Evolutionary conservation across 2,113 vertebrate species (phyloP).

Genomic region (Procapra przewalskii): DNA sequence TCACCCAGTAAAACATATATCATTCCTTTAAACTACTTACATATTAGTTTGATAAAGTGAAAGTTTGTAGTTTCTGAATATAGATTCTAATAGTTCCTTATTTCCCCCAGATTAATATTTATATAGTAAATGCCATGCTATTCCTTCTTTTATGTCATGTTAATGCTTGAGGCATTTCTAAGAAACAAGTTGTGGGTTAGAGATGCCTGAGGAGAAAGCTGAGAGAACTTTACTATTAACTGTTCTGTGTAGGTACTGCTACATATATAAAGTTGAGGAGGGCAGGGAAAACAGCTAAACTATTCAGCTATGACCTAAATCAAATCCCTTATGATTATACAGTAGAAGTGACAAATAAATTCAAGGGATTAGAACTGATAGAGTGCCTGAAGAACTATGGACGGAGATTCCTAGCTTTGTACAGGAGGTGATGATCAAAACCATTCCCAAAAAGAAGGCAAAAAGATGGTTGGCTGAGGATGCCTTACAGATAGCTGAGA

Average conservation of each 20-base stretch:
- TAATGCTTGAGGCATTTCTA: neutral
- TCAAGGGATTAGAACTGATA: neutral
- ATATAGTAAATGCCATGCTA: neutral
- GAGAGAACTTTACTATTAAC: neutral
- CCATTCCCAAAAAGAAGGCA: neutral
- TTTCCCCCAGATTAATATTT: neutral
- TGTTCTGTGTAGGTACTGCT: neutral
- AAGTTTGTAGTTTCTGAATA: neutral
- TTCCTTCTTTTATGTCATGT: neutral
- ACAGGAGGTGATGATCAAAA: neutral
- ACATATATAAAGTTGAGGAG: neutral
- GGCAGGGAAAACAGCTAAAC: neutral
- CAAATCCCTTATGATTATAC: neutral
- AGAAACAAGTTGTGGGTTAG: conserved; percentile 3
- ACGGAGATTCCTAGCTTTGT: neutral
- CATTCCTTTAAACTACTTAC: neutral
- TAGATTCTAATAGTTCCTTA: neutral
- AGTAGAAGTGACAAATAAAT: neutral
- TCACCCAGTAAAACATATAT: neutral
- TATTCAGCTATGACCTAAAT: neutral
- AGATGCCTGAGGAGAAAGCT: neutral
- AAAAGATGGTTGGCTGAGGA: neutral
- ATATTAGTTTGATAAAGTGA: neutral
- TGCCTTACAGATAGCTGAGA: neutral
- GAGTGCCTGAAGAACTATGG: neutral